These are phyloP conservation scores for Ageneiosus marmoratus DNA, from an alignment of 2,113 vertebrate species.

Conservation along the genomic window DNA sequence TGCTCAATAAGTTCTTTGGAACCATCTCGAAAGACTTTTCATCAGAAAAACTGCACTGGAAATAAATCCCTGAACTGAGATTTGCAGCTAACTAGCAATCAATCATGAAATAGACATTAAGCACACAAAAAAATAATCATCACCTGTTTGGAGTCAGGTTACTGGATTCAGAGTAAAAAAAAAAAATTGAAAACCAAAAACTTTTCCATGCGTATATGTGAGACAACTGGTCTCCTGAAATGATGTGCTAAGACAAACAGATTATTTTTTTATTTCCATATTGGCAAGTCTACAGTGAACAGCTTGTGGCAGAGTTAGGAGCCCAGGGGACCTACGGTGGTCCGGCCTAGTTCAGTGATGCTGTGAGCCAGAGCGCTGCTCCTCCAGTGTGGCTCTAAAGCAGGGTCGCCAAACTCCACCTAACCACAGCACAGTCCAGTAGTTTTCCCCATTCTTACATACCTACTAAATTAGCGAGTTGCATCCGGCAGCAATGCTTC, in stretches of 20 bases:
- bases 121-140: neutral
- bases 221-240: slow-evolving; percentile 55
- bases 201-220: slow-evolving; percentile 51
- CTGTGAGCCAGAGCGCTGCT: slow-evolving; percentile 42
- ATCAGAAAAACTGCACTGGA: neutral
- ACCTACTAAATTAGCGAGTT: neutral
- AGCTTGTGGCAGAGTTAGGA: slow-evolving; percentile 88
- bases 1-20: too few species aligned
- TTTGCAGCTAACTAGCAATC: neutral
- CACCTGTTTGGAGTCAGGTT: neutral
- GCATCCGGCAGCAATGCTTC: slow-evolving; percentile 8
- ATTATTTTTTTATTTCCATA: slow-evolving; percentile 74
- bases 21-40: neutral
- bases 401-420: slow-evolving; percentile 1
- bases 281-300: slow-evolving; percentile 98
- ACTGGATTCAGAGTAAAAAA: neutral
- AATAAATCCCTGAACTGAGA: neutral
- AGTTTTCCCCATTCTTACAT: neutral
- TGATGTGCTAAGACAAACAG: slow-evolving; percentile 65
- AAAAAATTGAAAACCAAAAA: too few species aligned
- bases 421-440: neutral
- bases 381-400: slow-evolving; percentile 38
- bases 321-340: slow-evolving; percentile 59
- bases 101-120: neutral
- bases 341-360: slow-evolving; percentile 55